Evolutionary conservation across 1,140 invertebrate genomes (phyloP), one percentile per base, ranked within the genome.

Genomic region (Neelides sp.): DNA sequence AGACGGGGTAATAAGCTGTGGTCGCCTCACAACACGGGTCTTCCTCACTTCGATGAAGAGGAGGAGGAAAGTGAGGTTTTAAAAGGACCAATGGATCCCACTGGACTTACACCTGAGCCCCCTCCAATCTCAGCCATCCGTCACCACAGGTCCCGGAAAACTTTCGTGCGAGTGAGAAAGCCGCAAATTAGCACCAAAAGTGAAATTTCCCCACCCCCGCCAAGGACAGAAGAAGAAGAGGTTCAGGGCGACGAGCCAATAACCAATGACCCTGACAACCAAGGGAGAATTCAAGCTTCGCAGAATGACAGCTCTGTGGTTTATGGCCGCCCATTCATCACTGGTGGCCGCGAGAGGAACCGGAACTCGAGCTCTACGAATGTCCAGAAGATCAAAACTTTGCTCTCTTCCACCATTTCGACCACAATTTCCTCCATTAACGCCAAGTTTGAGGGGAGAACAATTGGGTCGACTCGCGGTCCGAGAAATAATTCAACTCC

Each of bases 91-190:
- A n/a, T n/a, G n/a, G n/a, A n/a, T n/a, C n/a, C n/a, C n/a, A n/a
- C n/a, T n/a, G n/a, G n/a, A n/a, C n/a, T n/a, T n/a, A n/a, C n/a
- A n/a, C n/a, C n/a, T n/a, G n/a, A n/a, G n/a, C n/a, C 10, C 17
- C 55, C 53, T 7, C 20, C 50, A 32, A 59, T 59, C 37, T 55
- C 52, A 12, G 47, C 42, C 40, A 59, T 59, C 17, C 10, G 57
- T 24, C 57, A 59, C 27, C 48, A 59, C 50, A 54, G 48, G 30
- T 59, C 57, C 24, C 43, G 57, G 19, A 59, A 59, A 50, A 59
- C 37, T 50, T 59, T 59, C 24, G 39, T 45, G 12, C 32, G 55
- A 37, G 32, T 36, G 13, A 30, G 39, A 13, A 55, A 45, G 37
- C 27, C 27, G 32, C 30, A 20, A 22, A 19, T 19, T 17, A 23